These are phyloP conservation scores for Mustela nigripes DNA, from an alignment of 2,113 vertebrate species.

Conservation along the genomic window DNA sequence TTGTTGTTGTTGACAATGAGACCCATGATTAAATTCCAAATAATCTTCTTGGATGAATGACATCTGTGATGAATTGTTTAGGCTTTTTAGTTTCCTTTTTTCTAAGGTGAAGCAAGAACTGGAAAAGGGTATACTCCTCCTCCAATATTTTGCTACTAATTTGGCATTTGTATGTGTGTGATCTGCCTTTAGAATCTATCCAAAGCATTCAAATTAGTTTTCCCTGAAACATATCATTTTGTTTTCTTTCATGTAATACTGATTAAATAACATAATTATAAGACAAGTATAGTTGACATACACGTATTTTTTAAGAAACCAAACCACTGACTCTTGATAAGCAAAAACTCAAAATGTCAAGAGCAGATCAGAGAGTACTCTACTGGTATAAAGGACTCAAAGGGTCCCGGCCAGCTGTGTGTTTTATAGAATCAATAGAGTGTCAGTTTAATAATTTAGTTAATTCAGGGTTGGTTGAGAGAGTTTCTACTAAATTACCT, in stretches of 20 bases:
- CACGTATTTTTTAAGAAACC: background rate
- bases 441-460: background rate
- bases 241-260: constrained; percentile 19
- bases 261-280: constrained; percentile 18
- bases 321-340: background rate
- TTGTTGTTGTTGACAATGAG: background rate
- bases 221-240: background rate
- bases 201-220: constrained; percentile 55
- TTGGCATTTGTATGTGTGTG: background rate
- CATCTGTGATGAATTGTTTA: background rate
- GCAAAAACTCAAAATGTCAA: background rate
- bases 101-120: background rate
- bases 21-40: background rate
- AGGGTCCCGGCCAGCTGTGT: background rate
- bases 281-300: background rate
- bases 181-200: background rate
- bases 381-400: background rate
- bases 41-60: constrained; percentile 10
- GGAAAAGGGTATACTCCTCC: background rate
- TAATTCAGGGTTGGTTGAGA: background rate
- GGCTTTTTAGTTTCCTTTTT: background rate
- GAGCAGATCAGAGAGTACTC: constrained; percentile 4
- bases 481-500: background rate
- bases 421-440: background rate
- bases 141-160: background rate